These are phyloP conservation scores for Leptodactylus fuscus DNA, from an alignment of 2,113 vertebrate species.

Conservation along the genomic window DNA sequence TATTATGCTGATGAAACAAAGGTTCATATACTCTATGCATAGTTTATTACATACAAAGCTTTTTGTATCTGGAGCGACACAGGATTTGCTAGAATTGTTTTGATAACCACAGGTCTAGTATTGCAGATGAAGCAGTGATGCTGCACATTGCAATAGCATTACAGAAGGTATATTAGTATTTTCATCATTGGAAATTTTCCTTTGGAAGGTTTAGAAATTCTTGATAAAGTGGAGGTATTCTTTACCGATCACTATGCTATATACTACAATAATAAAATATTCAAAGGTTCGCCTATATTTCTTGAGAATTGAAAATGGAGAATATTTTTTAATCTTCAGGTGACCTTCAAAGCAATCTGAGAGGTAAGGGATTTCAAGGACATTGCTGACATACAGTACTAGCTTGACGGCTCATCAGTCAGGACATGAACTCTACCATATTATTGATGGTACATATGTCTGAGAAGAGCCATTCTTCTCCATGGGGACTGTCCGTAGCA, in stretches of 20 bases:
- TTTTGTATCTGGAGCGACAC: too few relatives aligned
- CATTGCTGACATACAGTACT: neutral
- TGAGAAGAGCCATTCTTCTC: neutral
- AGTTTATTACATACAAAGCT: too few relatives aligned
- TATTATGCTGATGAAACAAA: too few relatives aligned
- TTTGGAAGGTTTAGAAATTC: neutral
- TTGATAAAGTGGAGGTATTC: neutral
- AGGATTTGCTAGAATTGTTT: too few relatives aligned
- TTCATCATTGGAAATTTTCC: neutral
- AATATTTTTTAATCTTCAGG: neutral
- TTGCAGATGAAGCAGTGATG: too few relatives aligned
- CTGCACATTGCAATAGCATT: too few relatives aligned
- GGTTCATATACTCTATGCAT: too few relatives aligned
- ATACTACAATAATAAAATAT: neutral
- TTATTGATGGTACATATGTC: neutral
- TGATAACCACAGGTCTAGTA: too few relatives aligned
- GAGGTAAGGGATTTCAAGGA: neutral
- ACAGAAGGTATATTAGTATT: neutral
- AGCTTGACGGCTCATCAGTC: neutral
- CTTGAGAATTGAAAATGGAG: neutral
- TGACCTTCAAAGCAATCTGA: conserved; percentile 1
- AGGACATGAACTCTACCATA: neutral
- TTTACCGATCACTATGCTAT: neutral
- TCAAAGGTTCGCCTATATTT: neutral
- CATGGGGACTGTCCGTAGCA: neutral